These are phyloP conservation scores for Bostrychus sinensis DNA, from an alignment of 2,113 vertebrate species.

Conservation along the genomic window DNA sequence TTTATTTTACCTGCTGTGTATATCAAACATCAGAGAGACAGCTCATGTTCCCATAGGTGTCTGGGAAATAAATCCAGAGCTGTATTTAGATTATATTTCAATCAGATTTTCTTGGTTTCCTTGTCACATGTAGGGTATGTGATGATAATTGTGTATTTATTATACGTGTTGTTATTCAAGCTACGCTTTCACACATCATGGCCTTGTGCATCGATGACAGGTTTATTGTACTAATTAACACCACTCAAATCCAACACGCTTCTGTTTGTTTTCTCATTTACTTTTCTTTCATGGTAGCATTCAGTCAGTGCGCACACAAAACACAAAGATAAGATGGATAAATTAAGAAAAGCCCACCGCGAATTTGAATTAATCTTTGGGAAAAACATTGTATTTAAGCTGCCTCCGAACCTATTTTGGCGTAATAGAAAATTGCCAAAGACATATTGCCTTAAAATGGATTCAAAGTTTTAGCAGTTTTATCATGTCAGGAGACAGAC, in stretches of 20 bases:
- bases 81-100: no score
- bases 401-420: background rate
- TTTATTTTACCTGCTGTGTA: no score
- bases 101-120: no score
- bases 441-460: background rate
- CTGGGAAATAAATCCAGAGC: no score
- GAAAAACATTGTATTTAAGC: background rate
- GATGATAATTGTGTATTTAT: no score
- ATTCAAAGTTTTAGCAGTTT: slow-evolving; percentile 1
- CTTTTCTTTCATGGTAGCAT: background rate
- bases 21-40: no score
- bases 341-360: background rate
- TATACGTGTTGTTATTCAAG: no score
- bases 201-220: no score
- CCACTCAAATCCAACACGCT: no score
- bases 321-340: background rate
- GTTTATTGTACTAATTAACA: background rate
- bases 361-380: background rate
- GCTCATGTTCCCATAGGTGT: no score
- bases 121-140: no score
- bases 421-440: background rate
- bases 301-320: background rate
- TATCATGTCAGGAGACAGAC: background rate
- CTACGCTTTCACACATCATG: no score
- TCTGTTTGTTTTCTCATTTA: background rate